phyloP scores from a whole-genome alignment of 2,888 invertebrate genomes.

The Tuberolachnus salignus region DNA sequence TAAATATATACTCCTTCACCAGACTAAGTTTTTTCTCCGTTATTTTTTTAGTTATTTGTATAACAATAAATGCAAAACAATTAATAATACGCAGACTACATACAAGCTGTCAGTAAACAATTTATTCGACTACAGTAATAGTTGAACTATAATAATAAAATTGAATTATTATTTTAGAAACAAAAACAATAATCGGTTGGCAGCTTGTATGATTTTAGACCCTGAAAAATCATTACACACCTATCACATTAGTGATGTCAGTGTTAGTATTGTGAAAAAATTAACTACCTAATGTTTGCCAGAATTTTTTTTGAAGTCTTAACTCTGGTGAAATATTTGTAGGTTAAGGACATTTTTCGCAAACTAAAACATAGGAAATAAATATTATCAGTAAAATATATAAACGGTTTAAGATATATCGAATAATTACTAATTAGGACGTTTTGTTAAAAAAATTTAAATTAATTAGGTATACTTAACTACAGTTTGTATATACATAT shows the following conservation, averaged over 20 bases:
- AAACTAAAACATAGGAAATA: neutral
- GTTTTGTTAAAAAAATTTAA: no score
- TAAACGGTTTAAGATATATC: no score
- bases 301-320: neutral
- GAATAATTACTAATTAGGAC: no score
- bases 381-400: neutral
- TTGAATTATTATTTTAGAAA: constrained; percentile 7
- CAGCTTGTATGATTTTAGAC: constrained; percentile 23
- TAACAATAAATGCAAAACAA: no score
- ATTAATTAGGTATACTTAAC: no score
- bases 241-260: neutral
- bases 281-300: constrained; percentile 21
- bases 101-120: no score
- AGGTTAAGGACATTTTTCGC: constrained; percentile 18
- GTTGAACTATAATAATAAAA: neutral
- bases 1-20: no score
- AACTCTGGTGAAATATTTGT: constrained; percentile 28
- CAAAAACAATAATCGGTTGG: constrained; percentile 36
- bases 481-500: no score
- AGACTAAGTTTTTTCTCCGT: no score
- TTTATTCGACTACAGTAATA: neutral
- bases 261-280: constrained; percentile 1
- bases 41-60: no score
- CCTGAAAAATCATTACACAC: constrained; percentile 20
- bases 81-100: neutral